Base-by-base conservation (phyloP, 1,140 invertebrate species). In the Sarcophaga bullata region DNA sequence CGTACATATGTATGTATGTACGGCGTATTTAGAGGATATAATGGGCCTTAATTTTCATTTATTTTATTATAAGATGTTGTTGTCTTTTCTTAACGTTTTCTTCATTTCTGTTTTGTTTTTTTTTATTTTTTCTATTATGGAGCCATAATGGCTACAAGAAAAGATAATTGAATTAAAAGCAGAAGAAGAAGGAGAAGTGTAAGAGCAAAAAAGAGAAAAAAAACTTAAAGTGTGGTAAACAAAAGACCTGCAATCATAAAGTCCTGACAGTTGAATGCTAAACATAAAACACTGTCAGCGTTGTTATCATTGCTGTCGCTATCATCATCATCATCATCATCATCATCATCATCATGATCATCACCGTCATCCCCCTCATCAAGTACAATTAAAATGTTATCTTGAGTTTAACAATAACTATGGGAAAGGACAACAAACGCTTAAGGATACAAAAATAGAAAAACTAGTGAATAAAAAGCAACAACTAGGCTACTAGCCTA, bases 141-240 rank as follows among this genome's bases (percentile, higher is more conserved):
- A 9, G 17, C 8, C 62, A 68, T 10, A 6, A 7, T 19, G 8
- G 15, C 17, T 50, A 58, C 76, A 81, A 68, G 11, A 9, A 84
- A 83, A 83, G 85, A 84, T 88, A 88, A 88, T 88, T 88, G 86
- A 88, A 88, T 88, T 88, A 88, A 88, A 88, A 88, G 85, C 86
- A 86, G 78, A 80, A 83, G n/a, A 83, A 83, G 82, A 47, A 62
- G 8, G 17, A 15, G 5, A 78, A 15, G 47, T 68, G 62, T 7
- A 68, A 52, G 13, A 68, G 19, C 17, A 68, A 68, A 68, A 68
- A 19, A n/a, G n/a, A 17, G n/a, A n/a, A n/a, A n/a, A n/a, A 25
- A 25, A 68, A 19, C 62, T 19, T 25, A 68, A 68, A 37, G 25
- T 37, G 25, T 37, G 25, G 25, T 58, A 58, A n/a, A n/a, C 54